phyloP scores from a whole-genome alignment of 2,797 vertebrate genomes.

The Pampus argenteus region DNA sequence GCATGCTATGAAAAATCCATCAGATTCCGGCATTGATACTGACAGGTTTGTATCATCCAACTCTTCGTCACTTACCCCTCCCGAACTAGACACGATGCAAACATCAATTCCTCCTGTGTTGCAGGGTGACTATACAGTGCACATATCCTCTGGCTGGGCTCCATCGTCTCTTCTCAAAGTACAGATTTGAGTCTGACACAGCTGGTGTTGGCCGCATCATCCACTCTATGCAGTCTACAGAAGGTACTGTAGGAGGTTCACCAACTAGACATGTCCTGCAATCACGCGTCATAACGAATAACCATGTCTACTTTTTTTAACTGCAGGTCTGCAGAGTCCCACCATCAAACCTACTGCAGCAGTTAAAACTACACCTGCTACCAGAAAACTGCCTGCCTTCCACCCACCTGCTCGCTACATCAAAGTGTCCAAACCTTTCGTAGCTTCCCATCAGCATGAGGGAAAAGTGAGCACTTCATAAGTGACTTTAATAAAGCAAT shows the following conservation, averaged over 20 bases:
- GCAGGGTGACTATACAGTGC: constrained; percentile 82
- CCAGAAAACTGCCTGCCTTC: background rate
- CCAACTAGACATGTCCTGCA: no score
- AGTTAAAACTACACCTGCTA: background rate
- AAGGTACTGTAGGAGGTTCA: constrained; percentile 28
- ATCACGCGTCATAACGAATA: background rate
- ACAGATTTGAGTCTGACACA: constrained; percentile 64
- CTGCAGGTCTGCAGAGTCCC: constrained; percentile 3
- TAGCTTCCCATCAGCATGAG: fast-evolving
- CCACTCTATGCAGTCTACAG: background rate
- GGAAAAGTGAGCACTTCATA: constrained; percentile 14
- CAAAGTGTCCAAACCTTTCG: constrained; percentile 2
- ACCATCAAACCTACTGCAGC: background rate
- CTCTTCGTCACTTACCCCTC: no score
- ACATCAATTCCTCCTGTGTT: background rate
- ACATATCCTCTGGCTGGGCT: constrained; percentile 79
- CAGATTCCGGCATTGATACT: constrained; percentile 62
- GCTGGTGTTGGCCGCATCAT: constrained; percentile 61
- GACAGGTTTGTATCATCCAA: no score
- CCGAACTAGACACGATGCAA: no score
- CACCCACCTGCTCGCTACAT: constrained; percentile 31
- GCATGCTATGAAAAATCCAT: constrained; percentile 10
- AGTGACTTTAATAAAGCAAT: background rate
- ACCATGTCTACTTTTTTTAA: fast-evolving
- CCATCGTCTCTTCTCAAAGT: constrained; percentile 62